Conservation (phyloP, 2,113 vertebrate genomes). For the Pseudopipra pipra region DNA sequence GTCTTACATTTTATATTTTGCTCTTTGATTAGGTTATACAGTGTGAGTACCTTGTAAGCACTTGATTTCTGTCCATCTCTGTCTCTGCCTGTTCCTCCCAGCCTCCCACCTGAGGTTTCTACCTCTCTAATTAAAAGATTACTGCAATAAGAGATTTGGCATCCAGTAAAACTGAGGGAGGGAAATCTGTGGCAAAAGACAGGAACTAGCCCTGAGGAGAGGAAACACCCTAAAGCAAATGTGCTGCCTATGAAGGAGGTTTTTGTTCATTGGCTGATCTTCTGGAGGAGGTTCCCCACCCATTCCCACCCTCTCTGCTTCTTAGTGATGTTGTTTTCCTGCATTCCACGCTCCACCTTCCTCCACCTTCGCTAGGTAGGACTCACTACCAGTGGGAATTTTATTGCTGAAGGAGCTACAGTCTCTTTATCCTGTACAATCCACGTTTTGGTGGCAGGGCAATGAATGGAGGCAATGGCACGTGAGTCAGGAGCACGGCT, state of each 20-base stretch:
- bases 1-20: not conserved
- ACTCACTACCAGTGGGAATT: not conserved
- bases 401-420: not conserved
- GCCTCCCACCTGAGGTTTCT: not conserved
- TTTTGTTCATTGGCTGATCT: constrained; percentile 22
- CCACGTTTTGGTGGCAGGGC: not conserved
- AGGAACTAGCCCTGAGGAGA: not conserved
- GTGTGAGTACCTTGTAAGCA: not conserved
- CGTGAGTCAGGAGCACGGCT: not conserved
- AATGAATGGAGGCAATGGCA: not conserved
- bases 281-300: not conserved
- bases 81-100: not conserved
- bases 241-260: not conserved
- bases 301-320: not conserved
- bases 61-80: not conserved
- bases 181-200: not conserved
- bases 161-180: not conserved
- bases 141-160: not conserved
- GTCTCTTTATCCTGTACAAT: not conserved
- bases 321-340: not conserved
- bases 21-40: not conserved
- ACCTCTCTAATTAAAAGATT: not conserved
- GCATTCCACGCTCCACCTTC: not conserved
- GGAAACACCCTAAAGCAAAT: not conserved
- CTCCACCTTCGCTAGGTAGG: not conserved